Base-by-base conservation (phyloP, 2,797 vertebrate species). In the Rhynchotus rufescens region DNA sequence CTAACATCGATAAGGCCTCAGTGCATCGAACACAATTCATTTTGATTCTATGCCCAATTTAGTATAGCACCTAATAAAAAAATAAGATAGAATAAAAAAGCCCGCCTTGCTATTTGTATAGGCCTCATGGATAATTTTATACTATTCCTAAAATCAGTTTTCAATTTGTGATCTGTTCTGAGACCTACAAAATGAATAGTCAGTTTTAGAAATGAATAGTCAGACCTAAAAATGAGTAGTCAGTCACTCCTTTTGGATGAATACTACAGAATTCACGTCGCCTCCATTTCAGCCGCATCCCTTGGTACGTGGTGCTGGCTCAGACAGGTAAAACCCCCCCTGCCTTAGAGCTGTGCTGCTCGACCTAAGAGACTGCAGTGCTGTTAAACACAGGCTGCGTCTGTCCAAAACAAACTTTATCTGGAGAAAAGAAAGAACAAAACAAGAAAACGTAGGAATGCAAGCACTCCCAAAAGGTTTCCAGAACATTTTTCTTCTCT, bases 21-120 rank as follows among this genome's bases (percentile, higher is more conserved):
- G 83, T 69, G 85, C 49, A 76, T 47, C 71, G 75, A n/a, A 62
- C 36, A 61, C 57, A 59, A 89, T 80, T 87, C 94, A 93, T 93
- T 90, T 81, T 71, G 51, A 75, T 71, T 73, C 47, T 34, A 49
- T 59, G 82, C 60, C 51, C 77, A 79, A 85, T 49, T 87, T 28
- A 12, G 51, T 28, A 68, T 84, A 89, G 59, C 82, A 76, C 62
- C 90, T 85, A 90, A 49, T 12, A 49, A 49, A 23, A 49, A 49
- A 49, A 47, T 19, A 45, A 20, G 5, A 36, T 36, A 36, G 9
- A 36, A 36, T 3, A 21, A 47, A 22, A 23, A 49, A 7, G 6
- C 21, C 10, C 78, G 20, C 73, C 14, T 25, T 71, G 84, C 59
- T 84, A 76, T 62, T 72, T 52, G 79, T 79, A 86, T 65, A 93